Evolutionary conservation across 1,140 invertebrate species (phyloP).

Genomic region (Drosophila grimshawi): DNA sequence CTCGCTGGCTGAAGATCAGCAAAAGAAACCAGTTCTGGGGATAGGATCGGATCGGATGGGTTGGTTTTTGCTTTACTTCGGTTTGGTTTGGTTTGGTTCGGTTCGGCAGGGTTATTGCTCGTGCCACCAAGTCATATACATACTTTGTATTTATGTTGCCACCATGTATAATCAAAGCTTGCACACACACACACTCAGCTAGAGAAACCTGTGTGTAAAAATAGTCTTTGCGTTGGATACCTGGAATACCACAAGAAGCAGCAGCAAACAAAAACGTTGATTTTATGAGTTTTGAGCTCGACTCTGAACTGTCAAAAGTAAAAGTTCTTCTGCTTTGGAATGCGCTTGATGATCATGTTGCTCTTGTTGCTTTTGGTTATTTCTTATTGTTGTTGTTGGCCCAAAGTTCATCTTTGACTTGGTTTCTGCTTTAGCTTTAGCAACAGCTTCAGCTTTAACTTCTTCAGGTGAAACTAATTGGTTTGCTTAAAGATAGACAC

Average conservation of each 20-base stretch:
- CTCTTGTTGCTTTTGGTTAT: not conserved
- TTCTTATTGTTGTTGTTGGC: slow-evolving; percentile 3
- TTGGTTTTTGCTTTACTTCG: slow-evolving; percentile 13
- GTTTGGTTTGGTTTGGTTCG: slow-evolving; percentile 15
- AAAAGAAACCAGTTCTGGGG: slow-evolving; percentile 63
- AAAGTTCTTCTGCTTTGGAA: slow-evolving; percentile 70
- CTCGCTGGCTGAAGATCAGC: slow-evolving; percentile 20
- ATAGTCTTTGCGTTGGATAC: slow-evolving; percentile 49
- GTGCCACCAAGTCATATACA: slow-evolving; percentile 59
- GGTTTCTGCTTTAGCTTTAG: not conserved
- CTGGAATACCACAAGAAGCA: slow-evolving; percentile 38
- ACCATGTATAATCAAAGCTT: slow-evolving; percentile 69
- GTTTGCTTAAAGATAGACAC: slow-evolving; percentile 23
- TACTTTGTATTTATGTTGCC: slow-evolving; percentile 63
- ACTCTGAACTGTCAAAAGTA: slow-evolving; percentile 67
- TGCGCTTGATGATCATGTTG: slow-evolving; percentile 39
- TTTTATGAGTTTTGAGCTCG: slow-evolving; percentile 35
- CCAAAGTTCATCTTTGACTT: slow-evolving; percentile 2
- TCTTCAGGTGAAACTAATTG: slow-evolving; percentile 50
- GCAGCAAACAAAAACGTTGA: slow-evolving; percentile 25
- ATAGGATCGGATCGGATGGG: slow-evolving; percentile 32
- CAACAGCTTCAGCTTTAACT: not conserved
- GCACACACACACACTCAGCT: slow-evolving; percentile 26
- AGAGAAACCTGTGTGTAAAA: slow-evolving; percentile 65
- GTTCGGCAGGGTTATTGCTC: slow-evolving; percentile 67